Percentiles rank a stretch among this genome's conserved stretches.
These are phyloP conservation scores for Sesia apiformis DNA, from an alignment of 2,888 invertebrate species.

Conservation along the genomic window DNA sequence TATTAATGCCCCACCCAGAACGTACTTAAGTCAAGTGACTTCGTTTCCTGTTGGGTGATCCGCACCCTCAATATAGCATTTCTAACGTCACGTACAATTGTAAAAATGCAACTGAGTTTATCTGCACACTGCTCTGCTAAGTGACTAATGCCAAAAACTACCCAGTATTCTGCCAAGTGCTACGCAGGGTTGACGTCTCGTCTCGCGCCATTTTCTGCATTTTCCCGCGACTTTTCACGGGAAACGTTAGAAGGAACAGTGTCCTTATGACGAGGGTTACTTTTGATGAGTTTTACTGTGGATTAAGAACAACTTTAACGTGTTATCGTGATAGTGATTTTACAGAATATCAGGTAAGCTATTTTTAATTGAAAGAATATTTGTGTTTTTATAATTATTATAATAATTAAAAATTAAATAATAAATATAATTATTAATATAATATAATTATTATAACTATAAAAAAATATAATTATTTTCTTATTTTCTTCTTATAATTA, in stretches of 20 bases:
- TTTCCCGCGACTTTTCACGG: constrained; percentile 35
- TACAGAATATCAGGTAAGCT: constrained; percentile 52
- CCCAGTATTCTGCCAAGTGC: constrained; percentile 50
- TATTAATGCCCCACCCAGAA: not conserved
- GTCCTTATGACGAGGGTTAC: constrained; percentile 61
- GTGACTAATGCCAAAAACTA: constrained; percentile 46
- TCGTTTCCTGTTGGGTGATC: not conserved
- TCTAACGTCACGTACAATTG: not conserved
- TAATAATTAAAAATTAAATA: no score
- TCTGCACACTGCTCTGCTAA: not conserved
- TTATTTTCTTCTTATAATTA: no score
- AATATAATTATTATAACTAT: not conserved
- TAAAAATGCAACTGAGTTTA: not conserved
- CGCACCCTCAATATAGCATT: not conserved
- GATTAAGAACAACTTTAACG: constrained; percentile 28
- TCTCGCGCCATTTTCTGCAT: constrained; percentile 12
- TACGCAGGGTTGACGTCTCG: constrained; percentile 36
- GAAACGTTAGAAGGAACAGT: constrained; percentile 24
- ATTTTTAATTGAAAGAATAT: not conserved
- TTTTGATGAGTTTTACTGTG: constrained; percentile 32
- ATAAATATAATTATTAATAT: not conserved
- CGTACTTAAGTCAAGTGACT: not conserved
- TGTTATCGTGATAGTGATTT: constrained; percentile 56
- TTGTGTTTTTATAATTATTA: not conserved
- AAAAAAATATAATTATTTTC: not conserved